Evolutionary conservation across 2,113 vertebrate species (phyloP).

Genomic region (Stictonetta naevosa): DNA sequence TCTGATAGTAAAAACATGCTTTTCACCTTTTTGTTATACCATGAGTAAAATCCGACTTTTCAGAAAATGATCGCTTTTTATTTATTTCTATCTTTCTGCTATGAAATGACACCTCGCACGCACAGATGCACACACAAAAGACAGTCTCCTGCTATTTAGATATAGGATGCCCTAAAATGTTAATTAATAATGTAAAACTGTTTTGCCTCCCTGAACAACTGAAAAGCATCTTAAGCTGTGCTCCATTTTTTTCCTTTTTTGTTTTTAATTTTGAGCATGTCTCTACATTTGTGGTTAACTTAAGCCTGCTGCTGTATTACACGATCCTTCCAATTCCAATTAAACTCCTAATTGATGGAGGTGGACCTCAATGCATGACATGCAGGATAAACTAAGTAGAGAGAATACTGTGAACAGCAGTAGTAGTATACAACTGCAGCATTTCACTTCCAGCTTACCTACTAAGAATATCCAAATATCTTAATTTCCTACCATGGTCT

Average conservation of each 20-base stretch:
- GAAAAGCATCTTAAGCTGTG: slow-evolving; percentile 4
- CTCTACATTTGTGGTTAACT: background rate
- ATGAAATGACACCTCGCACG: background rate
- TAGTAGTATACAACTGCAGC: background rate
- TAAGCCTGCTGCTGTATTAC: background rate
- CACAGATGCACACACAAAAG: background rate
- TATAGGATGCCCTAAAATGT: slow-evolving; percentile 15
- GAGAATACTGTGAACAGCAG: background rate
- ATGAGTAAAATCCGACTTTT: background rate
- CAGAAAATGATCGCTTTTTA: background rate
- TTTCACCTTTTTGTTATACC: background rate
- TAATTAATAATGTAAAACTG: slow-evolving; percentile 36
- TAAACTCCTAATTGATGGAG: background rate
- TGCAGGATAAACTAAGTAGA: background rate
- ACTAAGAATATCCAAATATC: background rate
- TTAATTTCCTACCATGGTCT: background rate
- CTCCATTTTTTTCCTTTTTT: background rate
- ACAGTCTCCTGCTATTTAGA: slow-evolving; percentile 6
- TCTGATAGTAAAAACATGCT: background rate
- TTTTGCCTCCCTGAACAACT: background rate
- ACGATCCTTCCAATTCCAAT: background rate
- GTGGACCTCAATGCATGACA: background rate
- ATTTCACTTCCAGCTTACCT: background rate
- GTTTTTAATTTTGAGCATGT: background rate
- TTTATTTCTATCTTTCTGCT: background rate